Base-by-base conservation (phyloP, 2,797 vertebrate genomes). In the Enteromius viviparus region DNA sequence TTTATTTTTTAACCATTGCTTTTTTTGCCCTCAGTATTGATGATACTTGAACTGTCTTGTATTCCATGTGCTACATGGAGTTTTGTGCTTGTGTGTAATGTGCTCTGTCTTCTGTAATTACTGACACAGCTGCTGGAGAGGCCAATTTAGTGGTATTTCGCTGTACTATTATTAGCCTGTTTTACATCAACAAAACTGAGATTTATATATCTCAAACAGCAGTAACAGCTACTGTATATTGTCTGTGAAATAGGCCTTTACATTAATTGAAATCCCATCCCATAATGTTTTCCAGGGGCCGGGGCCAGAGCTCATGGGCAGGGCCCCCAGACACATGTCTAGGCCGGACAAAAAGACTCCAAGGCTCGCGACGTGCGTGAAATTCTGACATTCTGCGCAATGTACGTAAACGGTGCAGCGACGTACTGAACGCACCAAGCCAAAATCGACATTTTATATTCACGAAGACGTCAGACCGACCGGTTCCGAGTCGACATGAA, bases 271-370 rank as follows among this genome's bases (percentile, higher is more conserved):
- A 40, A 51, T 37, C n/a, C 19, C 12, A 15, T 55, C 51, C 51
- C 2, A 15, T 55, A 23, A 55, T 55, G 32, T 8, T 58, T 5
- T 1, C 51, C 51, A 81, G 55, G 68, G 53, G 71, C 80, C 53
- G 53, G 68, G 40, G 58, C 80, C 55, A 7, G n/a, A 15, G 32
- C 45, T 76, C 58, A 66, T 53, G 80, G 80, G 80, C 70, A 51
- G 71, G 60, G 71, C 58, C 80, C 40, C 80, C 60, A 15, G 12
- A 69, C 62, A 76, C 60, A 68, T 12, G 4, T 58, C 23, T 68
- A 68, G 29, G 69, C 80, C 69, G 37, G 42, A 12, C 2, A 9
- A 34, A 55, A 7, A 70, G 23, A 68, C 37, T 7, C 12, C 21
- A 72, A 72, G 42, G 53, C 51, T 42, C 53, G 66, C 51, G 34